phyloP scores from a whole-genome alignment of 1,140 invertebrate species.

The Phymorhynchus buccinoides region DNA sequence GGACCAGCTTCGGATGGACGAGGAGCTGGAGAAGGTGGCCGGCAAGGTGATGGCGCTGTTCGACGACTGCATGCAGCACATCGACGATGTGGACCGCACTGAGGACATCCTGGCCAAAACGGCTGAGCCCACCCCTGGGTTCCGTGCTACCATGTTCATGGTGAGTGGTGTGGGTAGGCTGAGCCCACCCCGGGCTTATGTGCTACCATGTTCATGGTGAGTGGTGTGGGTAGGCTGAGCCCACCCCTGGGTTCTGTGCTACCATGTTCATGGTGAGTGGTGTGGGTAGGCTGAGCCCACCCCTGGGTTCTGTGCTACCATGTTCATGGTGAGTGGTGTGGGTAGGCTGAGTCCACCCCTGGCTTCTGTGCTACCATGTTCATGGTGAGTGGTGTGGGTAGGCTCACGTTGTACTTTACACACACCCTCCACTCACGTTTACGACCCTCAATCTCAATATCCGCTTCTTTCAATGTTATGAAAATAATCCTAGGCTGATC shows the following conservation, averaged over 20 bases:
- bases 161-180: constrained; percentile 48
- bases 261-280: no score
- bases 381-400: neutral
- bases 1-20: constrained; percentile 60
- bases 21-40: constrained; percentile 64
- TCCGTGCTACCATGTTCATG: constrained; percentile 59
- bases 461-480: no score
- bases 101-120: constrained; percentile 56
- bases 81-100: constrained; percentile 66
- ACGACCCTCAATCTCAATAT: no score
- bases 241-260: neutral
- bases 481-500: no score
- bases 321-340: no score
- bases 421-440: no score
- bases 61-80: constrained; percentile 64
- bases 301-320: no score
- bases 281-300: neutral
- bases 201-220: no score
- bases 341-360: neutral
- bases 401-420: no score
- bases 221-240: neutral
- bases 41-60: constrained; percentile 64
- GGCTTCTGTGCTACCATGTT: neutral
- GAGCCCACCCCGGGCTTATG: neutral
- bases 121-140: constrained; percentile 54